These are phyloP conservation scores for Abramis brama DNA, from an alignment of 2,113 vertebrate species.

Conservation along the genomic window DNA sequence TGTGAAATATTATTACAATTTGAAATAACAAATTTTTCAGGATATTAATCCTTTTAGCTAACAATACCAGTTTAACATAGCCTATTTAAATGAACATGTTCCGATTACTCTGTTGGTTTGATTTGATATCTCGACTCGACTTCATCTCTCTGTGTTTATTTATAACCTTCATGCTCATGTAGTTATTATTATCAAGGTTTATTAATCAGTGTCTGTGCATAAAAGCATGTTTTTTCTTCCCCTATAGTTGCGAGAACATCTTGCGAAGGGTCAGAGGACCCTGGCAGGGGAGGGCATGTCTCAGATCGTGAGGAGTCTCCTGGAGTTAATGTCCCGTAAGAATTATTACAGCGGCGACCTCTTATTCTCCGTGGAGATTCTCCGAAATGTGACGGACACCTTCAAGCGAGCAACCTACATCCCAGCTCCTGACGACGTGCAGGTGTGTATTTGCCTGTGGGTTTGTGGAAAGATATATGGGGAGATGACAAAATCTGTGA, in stretches of 20 bases:
- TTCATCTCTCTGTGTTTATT: background rate
- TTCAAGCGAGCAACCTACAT: constrained; percentile 99
- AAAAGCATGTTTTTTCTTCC: background rate
- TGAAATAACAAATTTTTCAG: no score
- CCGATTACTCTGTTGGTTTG: background rate
- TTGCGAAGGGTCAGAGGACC: constrained; percentile 98
- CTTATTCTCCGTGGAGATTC: constrained; percentile 98
- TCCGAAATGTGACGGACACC: constrained; percentile 99
- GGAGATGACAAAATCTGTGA: background rate
- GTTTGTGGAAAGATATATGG: background rate
- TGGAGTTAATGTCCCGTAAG: constrained; percentile 93
- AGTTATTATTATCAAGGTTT: constrained; percentile 39
- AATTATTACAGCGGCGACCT: constrained; percentile 98
- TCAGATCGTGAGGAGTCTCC: constrained; percentile 94
- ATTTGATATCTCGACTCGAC: background rate
- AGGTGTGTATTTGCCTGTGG: constrained; percentile 75
- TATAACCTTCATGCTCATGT: background rate
- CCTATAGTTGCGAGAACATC: constrained; percentile 93
- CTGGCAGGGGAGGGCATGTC: constrained; percentile 98
- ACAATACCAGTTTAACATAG: no score
- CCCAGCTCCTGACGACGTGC: constrained; percentile 94
- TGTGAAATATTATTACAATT: no score
- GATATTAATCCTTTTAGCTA: no score
- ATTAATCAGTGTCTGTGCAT: constrained; percentile 7
- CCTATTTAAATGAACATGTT: no score